A percentile compares a stretch with the other conserved stretches of the same genome.
Evolutionary conservation across 2,113 vertebrate species (phyloP).

Genomic region (Myotis yumanensis): DNA sequence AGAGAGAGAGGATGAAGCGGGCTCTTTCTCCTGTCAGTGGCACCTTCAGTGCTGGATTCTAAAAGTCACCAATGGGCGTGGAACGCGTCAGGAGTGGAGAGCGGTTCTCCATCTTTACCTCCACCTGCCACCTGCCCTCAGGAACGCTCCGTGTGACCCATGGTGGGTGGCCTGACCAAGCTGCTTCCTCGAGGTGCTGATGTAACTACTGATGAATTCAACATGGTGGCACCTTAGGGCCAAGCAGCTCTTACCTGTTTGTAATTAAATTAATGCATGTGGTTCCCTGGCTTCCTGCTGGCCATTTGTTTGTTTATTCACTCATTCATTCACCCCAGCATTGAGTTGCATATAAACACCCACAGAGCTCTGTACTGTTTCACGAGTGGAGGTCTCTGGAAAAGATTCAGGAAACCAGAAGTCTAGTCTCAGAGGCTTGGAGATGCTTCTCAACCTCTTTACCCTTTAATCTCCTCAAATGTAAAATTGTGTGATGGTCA

Average conservation of each 20-base stretch:
- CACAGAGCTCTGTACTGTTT: neutral
- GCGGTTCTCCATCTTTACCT: accelerated
- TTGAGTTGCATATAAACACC: neutral
- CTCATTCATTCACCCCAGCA: neutral
- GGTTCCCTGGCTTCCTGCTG: accelerated
- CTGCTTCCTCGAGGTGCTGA: accelerated
- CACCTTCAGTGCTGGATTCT: neutral
- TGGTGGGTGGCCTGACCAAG: accelerated
- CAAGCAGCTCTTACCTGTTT: accelerated
- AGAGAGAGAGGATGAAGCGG: too few species aligned
- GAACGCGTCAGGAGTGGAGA: neutral
- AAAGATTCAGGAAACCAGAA: neutral
- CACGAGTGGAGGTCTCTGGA: neutral
- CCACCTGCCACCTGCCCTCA: accelerated
- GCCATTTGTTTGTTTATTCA: too few species aligned
- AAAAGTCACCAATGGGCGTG: neutral
- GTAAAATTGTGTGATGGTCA: neutral
- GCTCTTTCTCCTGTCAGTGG: neutral
- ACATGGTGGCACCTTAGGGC: accelerated
- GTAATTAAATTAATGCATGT: accelerated
- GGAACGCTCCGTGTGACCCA: accelerated
- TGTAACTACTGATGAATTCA: accelerated
- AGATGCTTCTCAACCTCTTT: neutral
- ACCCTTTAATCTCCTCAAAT: neutral
- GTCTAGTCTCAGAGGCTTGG: neutral